A percentile compares a stretch with the other conserved stretches of the same genome.
Evolutionary conservation across 2,113 vertebrate genomes (phyloP).

Genomic region (Festucalex cinctus): DNA sequence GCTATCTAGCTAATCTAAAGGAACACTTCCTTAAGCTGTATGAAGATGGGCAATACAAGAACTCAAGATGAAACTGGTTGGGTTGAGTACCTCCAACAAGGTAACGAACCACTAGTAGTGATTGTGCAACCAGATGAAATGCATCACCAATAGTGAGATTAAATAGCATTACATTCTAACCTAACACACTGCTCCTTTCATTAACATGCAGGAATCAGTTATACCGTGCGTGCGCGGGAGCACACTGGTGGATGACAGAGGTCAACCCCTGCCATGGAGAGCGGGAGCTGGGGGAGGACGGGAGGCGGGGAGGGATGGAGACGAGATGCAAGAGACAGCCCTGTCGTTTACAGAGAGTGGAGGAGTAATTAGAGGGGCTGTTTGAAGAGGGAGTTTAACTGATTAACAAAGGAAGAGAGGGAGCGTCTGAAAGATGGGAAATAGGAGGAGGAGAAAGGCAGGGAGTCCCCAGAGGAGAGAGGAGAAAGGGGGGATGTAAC

Average conservation of each 20-base stretch:
- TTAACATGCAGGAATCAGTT: slow-evolving; percentile 50
- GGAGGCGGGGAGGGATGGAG: slow-evolving; percentile 30
- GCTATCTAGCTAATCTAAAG: too few relatives aligned
- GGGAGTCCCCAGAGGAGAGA: slow-evolving; percentile 64
- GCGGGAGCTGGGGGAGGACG: slow-evolving; percentile 34
- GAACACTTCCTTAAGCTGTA: too few relatives aligned
- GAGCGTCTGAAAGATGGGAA: slow-evolving; percentile 60
- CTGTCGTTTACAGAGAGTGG: slow-evolving; percentile 70
- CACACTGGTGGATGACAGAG: slow-evolving; percentile 59
- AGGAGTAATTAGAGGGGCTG: slow-evolving; percentile 80
- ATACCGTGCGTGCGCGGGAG: slow-evolving; percentile 5
- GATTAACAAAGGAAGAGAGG: slow-evolving; percentile 79
- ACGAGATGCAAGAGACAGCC: slow-evolving; percentile 60
- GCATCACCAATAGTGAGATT: neutral
- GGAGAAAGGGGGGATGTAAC: slow-evolving; percentile 57
- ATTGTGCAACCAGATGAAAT: neutral
- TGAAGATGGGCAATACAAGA: too few relatives aligned
- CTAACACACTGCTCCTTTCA: slow-evolving; percentile 25
- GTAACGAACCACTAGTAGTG: neutral
- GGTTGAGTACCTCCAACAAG: too few relatives aligned
- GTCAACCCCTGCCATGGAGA: slow-evolving; percentile 60
- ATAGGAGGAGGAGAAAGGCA: slow-evolving; percentile 62
- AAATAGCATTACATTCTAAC: slow-evolving; percentile 22
- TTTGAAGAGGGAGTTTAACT: slow-evolving; percentile 84
- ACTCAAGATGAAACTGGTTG: too few relatives aligned